These are phyloP conservation scores for Odobenus rosmarus DNA, from an alignment of 2,113 vertebrate species.

Conservation along the genomic window DNA sequence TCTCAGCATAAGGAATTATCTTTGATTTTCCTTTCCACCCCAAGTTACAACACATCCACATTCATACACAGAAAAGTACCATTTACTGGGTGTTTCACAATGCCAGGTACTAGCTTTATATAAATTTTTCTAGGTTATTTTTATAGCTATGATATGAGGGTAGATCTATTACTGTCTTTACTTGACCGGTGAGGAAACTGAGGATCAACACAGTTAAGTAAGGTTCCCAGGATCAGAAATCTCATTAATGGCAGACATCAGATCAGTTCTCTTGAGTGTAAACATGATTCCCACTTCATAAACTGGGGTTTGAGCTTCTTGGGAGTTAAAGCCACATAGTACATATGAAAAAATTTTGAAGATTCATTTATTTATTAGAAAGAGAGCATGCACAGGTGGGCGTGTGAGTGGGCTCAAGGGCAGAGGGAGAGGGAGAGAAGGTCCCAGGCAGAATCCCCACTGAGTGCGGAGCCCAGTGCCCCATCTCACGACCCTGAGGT, in stretches of 20 bases:
- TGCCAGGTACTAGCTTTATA: not conserved
- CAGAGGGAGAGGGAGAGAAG: not conserved
- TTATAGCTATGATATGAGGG: not conserved
- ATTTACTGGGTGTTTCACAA: not conserved
- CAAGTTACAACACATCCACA: not conserved
- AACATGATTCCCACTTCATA: not conserved
- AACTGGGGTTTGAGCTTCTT: not conserved
- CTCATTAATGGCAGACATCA: fast-evolving
- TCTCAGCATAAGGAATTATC: not conserved
- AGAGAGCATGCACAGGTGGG: not conserved
- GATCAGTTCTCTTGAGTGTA: not conserved
- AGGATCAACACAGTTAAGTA: not conserved
- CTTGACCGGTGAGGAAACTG: not conserved
- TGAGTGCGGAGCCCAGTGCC: not conserved
- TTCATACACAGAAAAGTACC: not conserved
- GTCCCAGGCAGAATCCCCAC: not conserved
- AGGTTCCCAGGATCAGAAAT: not conserved
- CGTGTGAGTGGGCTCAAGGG: not conserved
- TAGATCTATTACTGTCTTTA: not conserved
- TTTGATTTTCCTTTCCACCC: not conserved
- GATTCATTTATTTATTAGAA: not conserved
- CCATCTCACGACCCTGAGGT: not conserved
- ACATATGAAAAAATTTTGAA: not conserved
- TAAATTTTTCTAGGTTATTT: not conserved
- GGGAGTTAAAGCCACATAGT: not conserved